Percentiles rank a stretch among this genome's conserved stretches.
Conservation (phyloP, 2,113 vertebrate species). For the Microcebus lehilahytsara region DNA sequence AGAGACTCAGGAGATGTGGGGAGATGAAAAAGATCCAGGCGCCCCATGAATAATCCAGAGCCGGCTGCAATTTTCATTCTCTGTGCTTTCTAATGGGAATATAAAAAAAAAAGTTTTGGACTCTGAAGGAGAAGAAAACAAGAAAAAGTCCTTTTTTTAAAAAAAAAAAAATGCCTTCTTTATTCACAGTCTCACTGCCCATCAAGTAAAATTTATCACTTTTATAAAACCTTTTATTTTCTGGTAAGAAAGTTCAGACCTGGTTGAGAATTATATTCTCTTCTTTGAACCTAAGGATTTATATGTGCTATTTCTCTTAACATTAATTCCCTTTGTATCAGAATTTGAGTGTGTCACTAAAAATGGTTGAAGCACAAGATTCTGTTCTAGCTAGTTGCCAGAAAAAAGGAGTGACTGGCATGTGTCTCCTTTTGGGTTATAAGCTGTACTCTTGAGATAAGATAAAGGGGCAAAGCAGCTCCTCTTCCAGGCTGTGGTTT, state of each 20-base stretch:
- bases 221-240: background rate
- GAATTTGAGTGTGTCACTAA: background rate
- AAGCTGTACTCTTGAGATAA: background rate
- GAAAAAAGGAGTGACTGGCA: background rate
- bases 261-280: background rate
- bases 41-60: background rate
- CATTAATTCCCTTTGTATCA: background rate
- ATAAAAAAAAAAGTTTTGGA: background rate
- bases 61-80: background rate
- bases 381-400: background rate
- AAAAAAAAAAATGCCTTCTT: background rate
- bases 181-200: background rate
- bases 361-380: background rate
- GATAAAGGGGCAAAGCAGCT: accelerated
- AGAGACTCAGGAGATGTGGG: background rate
- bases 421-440: background rate
- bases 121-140: background rate
- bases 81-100: background rate
- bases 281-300: background rate
- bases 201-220: constrained; percentile 11
- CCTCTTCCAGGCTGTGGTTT: background rate
- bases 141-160: background rate
- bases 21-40: background rate
- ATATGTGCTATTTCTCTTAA: background rate
- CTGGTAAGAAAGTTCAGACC: background rate